Base-by-base conservation (phyloP, 2,113 vertebrate species). In the Eulemur rufifrons region DNA sequence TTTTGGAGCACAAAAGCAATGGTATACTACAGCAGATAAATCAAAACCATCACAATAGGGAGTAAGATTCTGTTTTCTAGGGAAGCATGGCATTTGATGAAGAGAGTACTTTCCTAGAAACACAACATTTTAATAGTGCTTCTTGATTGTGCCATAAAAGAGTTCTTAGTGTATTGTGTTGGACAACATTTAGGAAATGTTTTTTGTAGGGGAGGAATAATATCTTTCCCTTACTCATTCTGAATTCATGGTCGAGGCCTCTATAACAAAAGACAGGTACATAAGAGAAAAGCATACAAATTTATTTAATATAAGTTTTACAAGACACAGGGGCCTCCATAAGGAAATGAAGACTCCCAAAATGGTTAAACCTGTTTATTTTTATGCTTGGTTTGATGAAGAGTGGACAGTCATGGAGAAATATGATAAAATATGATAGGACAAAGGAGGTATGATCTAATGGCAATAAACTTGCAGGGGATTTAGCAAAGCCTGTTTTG, bases 151-250 rank as follows among this genome's bases (percentile, higher is more conserved):
- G 27, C 82, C 34, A 47, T 77, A 50, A 95, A 92, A 92, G 95
- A 52, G 86, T 96, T 97, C 85, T 98, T 87, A 71, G 73, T 96
- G 50, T 74, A 88, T 94, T 97, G 47, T 86, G 15, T 87, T n/a
- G 97, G 91, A 95, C 86, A 94, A 32, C 18, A 39, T 94, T 97
- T 97, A 95, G 32, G 42, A 97, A 95, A 63, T 96, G 20, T 89
- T 39, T 89, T 89, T 39, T 29, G 34, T 47, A 76, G 6, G 20
- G 29, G 52, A 37, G 61, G 21, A 69, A 69, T 78, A 63, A 54
- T 61, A 14, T 7, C n/a, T 37, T 47, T 52, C 8, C 20, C 6
- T 90, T 11, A 56, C 4, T 13, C 25, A 5, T 29, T 7, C 11
- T 47, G 21, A 11, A 5, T n/a, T 83, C 68, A 20, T 78, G 29